Evolutionary conservation across 2,888 invertebrate genomes (phyloP), one percentile per base, ranked within the genome.

Genomic region (Clepsis dumicolana): DNA sequence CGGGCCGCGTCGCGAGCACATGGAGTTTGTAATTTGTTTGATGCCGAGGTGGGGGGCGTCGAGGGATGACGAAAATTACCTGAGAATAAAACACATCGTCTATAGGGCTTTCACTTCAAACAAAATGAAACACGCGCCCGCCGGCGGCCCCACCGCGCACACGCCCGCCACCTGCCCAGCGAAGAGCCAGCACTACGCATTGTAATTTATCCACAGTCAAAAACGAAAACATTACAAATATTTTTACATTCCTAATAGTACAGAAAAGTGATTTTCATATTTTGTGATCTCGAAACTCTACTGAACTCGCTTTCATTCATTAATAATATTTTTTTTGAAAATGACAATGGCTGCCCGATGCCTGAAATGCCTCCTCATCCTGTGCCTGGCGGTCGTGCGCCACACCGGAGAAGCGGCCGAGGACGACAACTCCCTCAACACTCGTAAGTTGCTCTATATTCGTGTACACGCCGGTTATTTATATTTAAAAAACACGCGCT

Each of bases 41-140:
- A 72, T 57, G 74, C 73, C 71, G 77, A 76, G 83, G 88, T 86
- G 89, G 90, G 89, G 83, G 77, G 72, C 63, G 73, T 73, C 80
- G 75, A 87, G 90, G 91, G 91, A 91, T 92, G 91, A 81, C 92
- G 92, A 92, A 93, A 93, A 92, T 83, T 82, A 77, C 77, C 80
- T 82, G 84, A 81, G 84, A 90, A 91, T 93, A 92, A 88, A 92
- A 91, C 87, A 87, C 89, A 87, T 89, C 78, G 86, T 80, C 77
- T 78, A 80, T 80, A 85, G 59, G 73, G 92, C 93, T 93, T 93
- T 93, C 93, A 93, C 93, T 87, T 88, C 87, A 87, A 87, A 88
- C 89, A 85, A 88, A 88, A 89, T 87, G 87, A 87, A 84, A 80
- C 85, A 84, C 82, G 84, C 81, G 88, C 77, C 82, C 70, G 76